Conservation (phyloP, 2,797 vertebrate species). For the Nothura maculosa region DNA sequence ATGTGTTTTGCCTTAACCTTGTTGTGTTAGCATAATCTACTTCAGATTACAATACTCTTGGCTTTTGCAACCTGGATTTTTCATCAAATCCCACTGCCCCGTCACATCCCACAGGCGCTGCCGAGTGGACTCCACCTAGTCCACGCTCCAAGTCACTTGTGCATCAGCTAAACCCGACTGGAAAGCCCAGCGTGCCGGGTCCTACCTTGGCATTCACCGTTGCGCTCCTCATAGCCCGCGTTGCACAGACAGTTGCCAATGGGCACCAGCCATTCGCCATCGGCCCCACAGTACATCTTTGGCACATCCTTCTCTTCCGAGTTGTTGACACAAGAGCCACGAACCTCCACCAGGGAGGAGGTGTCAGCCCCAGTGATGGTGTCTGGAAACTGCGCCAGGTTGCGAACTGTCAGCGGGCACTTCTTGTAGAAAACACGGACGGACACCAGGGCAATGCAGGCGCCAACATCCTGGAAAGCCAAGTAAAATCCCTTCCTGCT, state of each 20-base stretch:
- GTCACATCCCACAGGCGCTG: slow-evolving; percentile 82
- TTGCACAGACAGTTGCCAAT: slow-evolving; percentile 98
- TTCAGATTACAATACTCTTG: slow-evolving; percentile 70
- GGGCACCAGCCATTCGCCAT: slow-evolving; percentile 98
- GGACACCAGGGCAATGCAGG: slow-evolving; percentile 95
- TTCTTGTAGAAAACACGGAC: slow-evolving; percentile 98
- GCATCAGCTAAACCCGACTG: slow-evolving; percentile 67
- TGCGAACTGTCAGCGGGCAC: slow-evolving; percentile 92
- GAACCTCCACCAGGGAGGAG: slow-evolving; percentile 96
- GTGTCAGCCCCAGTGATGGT: slow-evolving; percentile 96
- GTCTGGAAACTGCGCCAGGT: slow-evolving; percentile 96
- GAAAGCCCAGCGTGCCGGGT: slow-evolving; percentile 70
- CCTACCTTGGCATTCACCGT: slow-evolving; percentile 95
- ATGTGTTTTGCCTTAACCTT: slow-evolving; percentile 71
- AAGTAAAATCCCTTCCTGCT: slow-evolving; percentile 95
- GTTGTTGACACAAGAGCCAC: slow-evolving; percentile 96
- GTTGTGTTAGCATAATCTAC: slow-evolving; percentile 48
- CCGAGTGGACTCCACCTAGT: slow-evolving; percentile 88
- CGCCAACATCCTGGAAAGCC: slow-evolving; percentile 97
- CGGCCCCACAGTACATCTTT: slow-evolving; percentile 99
- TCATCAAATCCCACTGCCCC: slow-evolving; percentile 85
- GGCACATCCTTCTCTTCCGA: slow-evolving; percentile 97
- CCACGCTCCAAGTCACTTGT: slow-evolving; percentile 87
- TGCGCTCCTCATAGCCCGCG: slow-evolving; percentile 94
- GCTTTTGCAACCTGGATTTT: slow-evolving; percentile 84